Evolutionary conservation across 2,113 vertebrate species (phyloP).

Genomic region (Brachypteracias leptosomus): DNA sequence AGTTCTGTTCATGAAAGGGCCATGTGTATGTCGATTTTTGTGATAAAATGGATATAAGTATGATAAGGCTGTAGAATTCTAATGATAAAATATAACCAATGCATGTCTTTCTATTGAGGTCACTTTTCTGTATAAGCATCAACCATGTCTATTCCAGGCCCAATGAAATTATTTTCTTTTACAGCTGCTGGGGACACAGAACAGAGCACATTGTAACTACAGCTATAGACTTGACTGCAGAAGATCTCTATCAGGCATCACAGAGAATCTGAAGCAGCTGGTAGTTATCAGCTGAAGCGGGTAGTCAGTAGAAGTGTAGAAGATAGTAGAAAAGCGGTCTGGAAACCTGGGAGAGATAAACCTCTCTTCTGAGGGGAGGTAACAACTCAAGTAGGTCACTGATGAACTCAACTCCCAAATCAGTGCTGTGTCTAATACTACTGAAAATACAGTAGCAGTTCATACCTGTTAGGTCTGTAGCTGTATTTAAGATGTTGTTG

Average conservation of each 20-base stretch:
- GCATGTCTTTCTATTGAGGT: background rate
- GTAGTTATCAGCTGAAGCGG: constrained; percentile 28
- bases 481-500: background rate
- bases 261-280: constrained; percentile 30
- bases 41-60: background rate
- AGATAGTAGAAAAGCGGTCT: constrained; percentile 50
- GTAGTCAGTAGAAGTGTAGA: constrained; percentile 7
- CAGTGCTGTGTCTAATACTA: background rate
- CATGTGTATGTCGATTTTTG: background rate
- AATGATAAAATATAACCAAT: background rate
- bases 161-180: constrained; percentile 11
- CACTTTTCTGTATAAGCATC: background rate
- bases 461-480: background rate
- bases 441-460: background rate
- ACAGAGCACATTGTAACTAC: background rate
- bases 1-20: background rate
- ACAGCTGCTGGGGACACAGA: background rate
- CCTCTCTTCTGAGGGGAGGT: background rate
- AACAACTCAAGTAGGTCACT: background rate
- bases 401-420: background rate
- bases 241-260: constrained; percentile 21
- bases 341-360: constrained; percentile 12
- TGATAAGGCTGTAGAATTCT: background rate
- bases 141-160: background rate
- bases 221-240: background rate